A percentile compares a stretch with the other conserved stretches of the same genome.
Conservation (phyloP, 1,140 invertebrate species). For the Meloidogyne chitwoodi region DNA sequence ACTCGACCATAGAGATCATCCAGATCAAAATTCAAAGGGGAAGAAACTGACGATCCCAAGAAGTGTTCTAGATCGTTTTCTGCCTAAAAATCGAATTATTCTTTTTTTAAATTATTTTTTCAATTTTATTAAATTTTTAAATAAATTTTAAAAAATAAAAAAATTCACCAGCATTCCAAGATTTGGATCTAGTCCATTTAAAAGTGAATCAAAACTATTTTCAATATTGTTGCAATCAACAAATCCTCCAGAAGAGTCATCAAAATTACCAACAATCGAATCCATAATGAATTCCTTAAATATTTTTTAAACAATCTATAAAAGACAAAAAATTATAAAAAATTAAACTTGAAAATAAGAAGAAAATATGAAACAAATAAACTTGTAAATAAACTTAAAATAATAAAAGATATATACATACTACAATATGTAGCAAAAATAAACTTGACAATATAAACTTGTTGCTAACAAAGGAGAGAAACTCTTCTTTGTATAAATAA, state of each 20-base stretch:
- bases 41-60: not conserved
- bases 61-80: conserved; percentile 30
- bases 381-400: too few species aligned
- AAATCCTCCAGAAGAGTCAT: not conserved
- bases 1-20: conserved; percentile 27
- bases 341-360: not conserved
- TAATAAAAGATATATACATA: too few species aligned
- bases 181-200: not conserved
- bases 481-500: too few species aligned
- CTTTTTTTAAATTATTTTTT: not conserved
- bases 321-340: not conserved
- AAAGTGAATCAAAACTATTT: not conserved
- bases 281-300: not conserved
- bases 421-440: too few species aligned
- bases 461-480: too few species aligned
- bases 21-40: conserved; percentile 26
- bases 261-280: not conserved
- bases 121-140: too few species aligned
- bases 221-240: not conserved
- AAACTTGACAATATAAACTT: too few species aligned
- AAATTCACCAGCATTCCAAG: not conserved
- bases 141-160: not conserved
- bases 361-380: not conserved
- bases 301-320: not conserved
- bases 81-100: not conserved